Evolutionary conservation across 2,797 vertebrate species (phyloP), one percentile per base, ranked within the genome.

Genomic region (Amniataba percoides): DNA sequence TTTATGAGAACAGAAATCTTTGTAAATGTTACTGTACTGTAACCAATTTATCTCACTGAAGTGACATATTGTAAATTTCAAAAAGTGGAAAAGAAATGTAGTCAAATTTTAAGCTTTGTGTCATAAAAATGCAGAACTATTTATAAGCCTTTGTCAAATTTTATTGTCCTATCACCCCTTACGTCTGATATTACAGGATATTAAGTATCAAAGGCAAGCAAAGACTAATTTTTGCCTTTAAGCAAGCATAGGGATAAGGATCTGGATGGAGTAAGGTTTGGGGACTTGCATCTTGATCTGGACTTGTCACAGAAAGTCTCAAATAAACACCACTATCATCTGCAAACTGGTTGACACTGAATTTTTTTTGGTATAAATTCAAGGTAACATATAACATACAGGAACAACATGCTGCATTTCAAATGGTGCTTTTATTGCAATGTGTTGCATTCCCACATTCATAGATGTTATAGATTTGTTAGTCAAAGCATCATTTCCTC

Each of bases 361-460:
- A 34, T n/a, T 0, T 21, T 12, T 1, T 25, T 36, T 48, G 7
- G 4, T 5, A 5, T 7, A 49, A 14, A 1, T 4, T 19, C 19
- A n/a, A 2, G 39, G 23, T 4, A 7, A 11, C 3, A 36, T 77
- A 82, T 6, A 69, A 69, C 18, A 58, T 9, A 21, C 76, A 34
- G 31, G 25, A 61, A 85, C 77, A 5, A 68, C 58, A 11, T 16
- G 63, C 48, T 91, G 88, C 89, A 88, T 95, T 95, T 95, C 90
- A 94, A 94, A 96, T 93, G 94, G 95, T 96, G 95, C 94, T 96
- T 95, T 96, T 96, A 96, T 96, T 95, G 95, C 95, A 95, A 95
- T 95, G 95, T 96, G 94, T 95, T 95, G 94, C 94, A 96, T 95
- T 96, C 94, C 95, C 94, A 96, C 95, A 96, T 96, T 96, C 95